A percentile compares a stretch with the other conserved stretches of the same genome.
phyloP scores from a whole-genome alignment of 2,888 invertebrate species.

The Rhyacophila evoluta region DNA sequence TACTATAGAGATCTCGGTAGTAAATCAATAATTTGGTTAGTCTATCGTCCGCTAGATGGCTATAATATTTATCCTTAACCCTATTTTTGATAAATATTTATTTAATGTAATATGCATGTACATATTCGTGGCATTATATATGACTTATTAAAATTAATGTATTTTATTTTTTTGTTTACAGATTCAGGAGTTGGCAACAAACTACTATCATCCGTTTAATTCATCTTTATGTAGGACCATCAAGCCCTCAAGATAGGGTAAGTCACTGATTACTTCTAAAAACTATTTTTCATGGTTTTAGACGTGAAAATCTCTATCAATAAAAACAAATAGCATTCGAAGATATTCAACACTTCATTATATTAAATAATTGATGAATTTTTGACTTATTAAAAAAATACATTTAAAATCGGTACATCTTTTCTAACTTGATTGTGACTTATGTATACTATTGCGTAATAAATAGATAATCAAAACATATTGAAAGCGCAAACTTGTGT shows the following conservation, averaged over 20 bases:
- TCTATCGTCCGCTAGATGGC: constrained; percentile 32
- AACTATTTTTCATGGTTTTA: neutral
- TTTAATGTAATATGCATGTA: too few relatives aligned
- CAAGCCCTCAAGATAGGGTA: constrained; percentile 39
- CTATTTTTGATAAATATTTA: neutral
- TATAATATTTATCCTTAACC: neutral
- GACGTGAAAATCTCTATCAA: constrained; percentile 13
- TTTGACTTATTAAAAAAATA: too few relatives aligned
- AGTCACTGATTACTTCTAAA: constrained; percentile 1
- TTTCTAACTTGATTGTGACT: too few relatives aligned
- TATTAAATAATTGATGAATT: too few relatives aligned
- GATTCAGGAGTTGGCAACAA: constrained; percentile 26
- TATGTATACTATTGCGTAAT: neutral
- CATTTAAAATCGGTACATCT: too few relatives aligned
- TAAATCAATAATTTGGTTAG: neutral
- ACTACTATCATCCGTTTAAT: neutral
- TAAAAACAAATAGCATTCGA: too few relatives aligned
- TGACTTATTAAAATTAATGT: neutral
- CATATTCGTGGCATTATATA: neutral
- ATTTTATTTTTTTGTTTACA: constrained; percentile 29
- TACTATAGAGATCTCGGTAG: neutral
- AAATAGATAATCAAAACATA: neutral
- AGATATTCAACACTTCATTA: too few relatives aligned
- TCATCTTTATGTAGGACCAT: constrained; percentile 30
- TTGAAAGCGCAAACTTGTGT: neutral